phyloP scores from a whole-genome alignment of 2,113 vertebrate species.

The Nesogale talazaci region DNA sequence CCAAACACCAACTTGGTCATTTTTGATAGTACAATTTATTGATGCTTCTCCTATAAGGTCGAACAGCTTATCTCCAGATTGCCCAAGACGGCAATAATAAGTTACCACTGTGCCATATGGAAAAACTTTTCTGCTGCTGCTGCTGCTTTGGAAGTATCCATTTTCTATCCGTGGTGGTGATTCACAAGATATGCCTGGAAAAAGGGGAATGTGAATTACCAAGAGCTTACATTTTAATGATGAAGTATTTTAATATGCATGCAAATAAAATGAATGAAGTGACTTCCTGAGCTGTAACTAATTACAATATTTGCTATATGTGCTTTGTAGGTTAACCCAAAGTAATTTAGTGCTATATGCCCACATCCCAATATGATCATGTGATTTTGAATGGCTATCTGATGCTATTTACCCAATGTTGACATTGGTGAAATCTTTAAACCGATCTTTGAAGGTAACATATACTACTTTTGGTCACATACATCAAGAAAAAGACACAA shows the following conservation, averaged over 20 bases:
- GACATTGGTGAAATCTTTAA: too few relatives aligned
- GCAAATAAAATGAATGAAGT: not conserved
- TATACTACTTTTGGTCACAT: not conserved
- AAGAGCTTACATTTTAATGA: not conserved
- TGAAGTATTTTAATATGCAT: not conserved
- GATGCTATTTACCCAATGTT: not conserved
- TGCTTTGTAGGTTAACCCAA: too few relatives aligned
- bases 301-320: not conserved
- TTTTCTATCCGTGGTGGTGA: conserved; percentile 72
- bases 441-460: not conserved
- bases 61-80: not conserved
- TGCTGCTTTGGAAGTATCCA: conserved; percentile 56
- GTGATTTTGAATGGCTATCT: not conserved
- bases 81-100: conserved; percentile 56
- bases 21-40: conserved; percentile 77
- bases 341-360: not conserved
- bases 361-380: not conserved
- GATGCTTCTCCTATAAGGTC: conserved; percentile 66
- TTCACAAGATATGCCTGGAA: conserved; percentile 79
- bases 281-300: not conserved
- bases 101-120: conserved; percentile 61
- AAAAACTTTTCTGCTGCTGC: conserved; percentile 55
- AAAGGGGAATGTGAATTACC: not conserved
- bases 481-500: not conserved
- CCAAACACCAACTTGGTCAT: conserved; percentile 73